These are phyloP conservation scores for Pentamera pediparva DNA, from an alignment of 53 echinoderm and acorn worm species.

Conservation along the genomic window DNA sequence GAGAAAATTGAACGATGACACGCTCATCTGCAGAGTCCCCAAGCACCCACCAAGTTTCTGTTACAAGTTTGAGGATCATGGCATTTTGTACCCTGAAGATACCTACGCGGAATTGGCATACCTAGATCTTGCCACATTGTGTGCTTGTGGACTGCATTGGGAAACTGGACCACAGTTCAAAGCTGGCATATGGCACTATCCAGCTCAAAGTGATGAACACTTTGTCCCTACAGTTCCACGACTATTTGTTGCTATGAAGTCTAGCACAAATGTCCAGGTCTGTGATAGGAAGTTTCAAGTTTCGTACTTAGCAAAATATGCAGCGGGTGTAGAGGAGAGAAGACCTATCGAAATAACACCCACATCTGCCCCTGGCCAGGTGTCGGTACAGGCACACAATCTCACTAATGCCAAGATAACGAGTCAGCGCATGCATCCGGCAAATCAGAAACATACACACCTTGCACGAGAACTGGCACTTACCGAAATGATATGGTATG, in stretches of 20 bases:
- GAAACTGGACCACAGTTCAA: conserved; percentile 34
- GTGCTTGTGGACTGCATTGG: conserved; percentile 33
- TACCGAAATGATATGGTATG: conserved; percentile 43
- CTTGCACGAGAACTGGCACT: conserved; percentile 39
- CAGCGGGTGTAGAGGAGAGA: conserved; percentile 32
- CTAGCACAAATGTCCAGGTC: conserved; percentile 39
- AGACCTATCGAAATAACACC: conserved; percentile 15
- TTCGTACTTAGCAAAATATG: conserved; percentile 41
- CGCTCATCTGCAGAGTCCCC: conserved; percentile 28
- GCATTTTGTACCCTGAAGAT: conserved; percentile 27
- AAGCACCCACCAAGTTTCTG: conserved; percentile 32
- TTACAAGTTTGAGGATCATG: conserved; percentile 33
- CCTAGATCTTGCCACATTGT: conserved; percentile 33
- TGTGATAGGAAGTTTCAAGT: conserved; percentile 44
- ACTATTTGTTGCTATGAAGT: conserved; percentile 38
- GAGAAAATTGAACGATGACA: conserved; percentile 32
- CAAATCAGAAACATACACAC: not conserved
- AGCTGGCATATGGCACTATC: conserved; percentile 53
- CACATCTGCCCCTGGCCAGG: conserved; percentile 17
- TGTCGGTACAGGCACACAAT: conserved; percentile 25
- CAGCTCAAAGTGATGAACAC: conserved; percentile 44
- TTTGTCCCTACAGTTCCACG: conserved; percentile 43
- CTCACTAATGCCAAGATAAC: conserved; percentile 42
- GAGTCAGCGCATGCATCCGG: conserved; percentile 30
- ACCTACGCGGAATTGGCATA: conserved; percentile 17